phyloP scores from a whole-genome alignment of 1,140 invertebrate species.

The Calephelis nemesis region DNA sequence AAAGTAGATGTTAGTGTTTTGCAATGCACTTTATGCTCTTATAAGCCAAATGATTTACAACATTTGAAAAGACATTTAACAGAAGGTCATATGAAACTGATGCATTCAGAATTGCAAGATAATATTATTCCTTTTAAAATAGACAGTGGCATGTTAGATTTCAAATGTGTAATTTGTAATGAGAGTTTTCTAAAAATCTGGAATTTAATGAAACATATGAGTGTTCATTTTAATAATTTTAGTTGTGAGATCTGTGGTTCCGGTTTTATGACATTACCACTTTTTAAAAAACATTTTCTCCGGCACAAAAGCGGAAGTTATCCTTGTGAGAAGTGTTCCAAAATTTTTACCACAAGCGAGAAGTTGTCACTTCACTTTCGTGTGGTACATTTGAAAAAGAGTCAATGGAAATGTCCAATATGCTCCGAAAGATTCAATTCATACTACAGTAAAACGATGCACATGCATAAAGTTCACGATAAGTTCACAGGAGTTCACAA shows the following conservation, averaged over 20 bases:
- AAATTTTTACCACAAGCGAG: slow-evolving; percentile 62
- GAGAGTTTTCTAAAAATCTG: slow-evolving; percentile 77
- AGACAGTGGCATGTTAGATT: slow-evolving; percentile 41
- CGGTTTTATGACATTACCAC: slow-evolving; percentile 77
- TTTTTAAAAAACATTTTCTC: slow-evolving; percentile 72
- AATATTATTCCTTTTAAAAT: slow-evolving; percentile 69
- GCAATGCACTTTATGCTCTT: slow-evolving; percentile 53
- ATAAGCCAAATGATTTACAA: slow-evolving; percentile 41
- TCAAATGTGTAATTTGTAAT: slow-evolving; percentile 79
- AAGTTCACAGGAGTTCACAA: slow-evolving; percentile 69
- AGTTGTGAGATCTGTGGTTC: slow-evolving; percentile 78
- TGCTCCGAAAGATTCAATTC: slow-evolving; percentile 70
- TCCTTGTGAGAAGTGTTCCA: slow-evolving; percentile 62
- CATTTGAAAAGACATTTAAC: slow-evolving; percentile 59
- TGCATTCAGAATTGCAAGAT: slow-evolving; percentile 58
- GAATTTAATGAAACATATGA: slow-evolving; percentile 70
- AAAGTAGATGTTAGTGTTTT: slow-evolving; percentile 66
- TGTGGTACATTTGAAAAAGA: slow-evolving; percentile 66
- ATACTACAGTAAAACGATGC: slow-evolving; percentile 62
- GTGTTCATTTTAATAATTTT: slow-evolving; percentile 69
- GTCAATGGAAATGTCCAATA: slow-evolving; percentile 59
- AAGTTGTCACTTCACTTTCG: slow-evolving; percentile 61
- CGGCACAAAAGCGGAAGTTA: slow-evolving; percentile 74
- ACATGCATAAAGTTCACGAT: slow-evolving; percentile 67
- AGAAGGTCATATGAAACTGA: slow-evolving; percentile 51